Evolutionary conservation across 2,797 vertebrate species (phyloP).

Genomic region (Rhynchotus rufescens): DNA sequence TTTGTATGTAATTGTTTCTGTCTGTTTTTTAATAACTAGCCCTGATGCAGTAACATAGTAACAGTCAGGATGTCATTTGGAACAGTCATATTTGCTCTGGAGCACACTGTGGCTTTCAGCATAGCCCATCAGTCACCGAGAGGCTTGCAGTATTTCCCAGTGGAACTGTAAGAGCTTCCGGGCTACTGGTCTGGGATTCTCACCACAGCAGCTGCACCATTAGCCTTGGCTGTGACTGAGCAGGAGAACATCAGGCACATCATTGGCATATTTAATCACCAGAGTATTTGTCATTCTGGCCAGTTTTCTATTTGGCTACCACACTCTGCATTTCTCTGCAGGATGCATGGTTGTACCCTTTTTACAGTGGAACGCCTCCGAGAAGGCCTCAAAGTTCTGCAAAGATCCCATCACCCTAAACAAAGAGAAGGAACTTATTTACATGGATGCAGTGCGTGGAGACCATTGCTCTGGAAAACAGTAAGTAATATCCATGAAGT

Average conservation of each 20-base stretch:
- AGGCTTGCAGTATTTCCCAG: fast-evolving
- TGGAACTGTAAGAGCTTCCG: neutral
- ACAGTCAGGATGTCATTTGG: conserved; percentile 69
- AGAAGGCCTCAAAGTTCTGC: conserved; percentile 95
- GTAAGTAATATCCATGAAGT: neutral
- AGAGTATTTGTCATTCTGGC: fast-evolving
- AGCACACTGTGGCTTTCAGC: neutral
- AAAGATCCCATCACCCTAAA: conserved; percentile 93
- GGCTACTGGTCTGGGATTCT: neutral
- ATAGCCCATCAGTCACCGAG: neutral
- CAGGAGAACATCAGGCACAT: conserved; percentile 30
- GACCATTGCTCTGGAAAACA: neutral
- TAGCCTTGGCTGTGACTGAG: conserved; percentile 37
- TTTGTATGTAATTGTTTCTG: neutral
- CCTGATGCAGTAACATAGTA: conserved; percentile 67
- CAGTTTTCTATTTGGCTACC: conserved; percentile 80
- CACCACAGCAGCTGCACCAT: neutral
- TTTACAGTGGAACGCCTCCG: conserved; percentile 90
- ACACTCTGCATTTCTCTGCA: conserved; percentile 88
- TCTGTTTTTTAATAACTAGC: conserved; percentile 40
- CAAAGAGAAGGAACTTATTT: neutral
- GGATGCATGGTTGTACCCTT: conserved; percentile 90
- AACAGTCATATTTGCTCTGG: conserved; percentile 42
- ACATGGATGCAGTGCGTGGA: fast-evolving
- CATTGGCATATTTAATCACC: conserved; percentile 1